Evolutionary conservation across 2,888 invertebrate genomes (phyloP).

Genomic region (Ephialtes manifestator): DNA sequence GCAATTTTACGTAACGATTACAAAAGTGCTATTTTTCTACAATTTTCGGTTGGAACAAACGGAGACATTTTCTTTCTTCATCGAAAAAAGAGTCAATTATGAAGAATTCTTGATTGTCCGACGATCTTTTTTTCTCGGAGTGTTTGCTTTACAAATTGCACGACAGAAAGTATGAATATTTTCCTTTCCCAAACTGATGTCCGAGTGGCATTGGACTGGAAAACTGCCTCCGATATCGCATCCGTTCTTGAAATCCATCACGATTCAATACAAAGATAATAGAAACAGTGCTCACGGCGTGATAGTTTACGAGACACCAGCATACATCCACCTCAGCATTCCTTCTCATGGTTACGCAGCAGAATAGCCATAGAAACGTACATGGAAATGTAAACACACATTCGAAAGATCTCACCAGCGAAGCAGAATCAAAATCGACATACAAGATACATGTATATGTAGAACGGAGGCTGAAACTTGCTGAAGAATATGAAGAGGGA

Average conservation of each 20-base stretch:
- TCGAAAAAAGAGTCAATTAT: too few species aligned
- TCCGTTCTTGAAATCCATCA: neutral
- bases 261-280: conserved; percentile 35
- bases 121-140: neutral
- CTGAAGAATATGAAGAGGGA: conserved; percentile 27
- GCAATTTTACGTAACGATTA: too few species aligned
- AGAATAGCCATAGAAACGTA: conserved; percentile 35
- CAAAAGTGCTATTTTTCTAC: too few species aligned
- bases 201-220: neutral
- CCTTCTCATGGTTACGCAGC: conserved; percentile 45
- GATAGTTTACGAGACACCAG: conserved; percentile 9
- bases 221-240: neutral
- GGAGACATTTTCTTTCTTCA: too few species aligned
- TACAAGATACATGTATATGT: conserved; percentile 23
- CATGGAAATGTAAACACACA: conserved; percentile 34
- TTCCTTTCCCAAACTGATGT: neutral
- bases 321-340: conserved; percentile 26
- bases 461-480: conserved; percentile 19
- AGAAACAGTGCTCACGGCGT: conserved; percentile 34
- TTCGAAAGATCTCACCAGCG: conserved; percentile 30
- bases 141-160: neutral
- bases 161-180: neutral
- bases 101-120: neutral
- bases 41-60: too few species aligned
- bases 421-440: conserved; percentile 40